Evolutionary conservation across 2,797 vertebrate genomes (phyloP).

Genomic region (Leptodactylus fallax): DNA sequence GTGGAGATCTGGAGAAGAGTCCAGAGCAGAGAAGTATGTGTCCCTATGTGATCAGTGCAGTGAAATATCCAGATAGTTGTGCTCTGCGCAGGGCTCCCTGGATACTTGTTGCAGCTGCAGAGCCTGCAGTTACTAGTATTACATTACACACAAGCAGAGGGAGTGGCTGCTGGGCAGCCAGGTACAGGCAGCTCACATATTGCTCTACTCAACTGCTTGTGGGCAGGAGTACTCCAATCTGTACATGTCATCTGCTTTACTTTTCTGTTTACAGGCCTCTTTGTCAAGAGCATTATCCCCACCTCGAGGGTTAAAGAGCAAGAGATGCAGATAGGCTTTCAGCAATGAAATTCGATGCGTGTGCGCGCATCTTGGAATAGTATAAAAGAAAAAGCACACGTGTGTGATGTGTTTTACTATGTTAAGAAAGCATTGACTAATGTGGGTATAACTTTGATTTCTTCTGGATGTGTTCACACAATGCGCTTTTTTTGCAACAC

Average conservation of each 20-base stretch:
- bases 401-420: too few species aligned
- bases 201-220: neutral
- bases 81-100: slow-evolving; percentile 1
- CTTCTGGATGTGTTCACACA: too few species aligned
- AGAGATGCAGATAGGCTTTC: neutral
- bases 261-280: neutral
- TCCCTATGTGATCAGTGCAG: neutral
- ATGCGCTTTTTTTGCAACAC: too few species aligned
- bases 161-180: slow-evolving; percentile 32
- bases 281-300: slow-evolving; percentile 1
- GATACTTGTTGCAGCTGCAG: slow-evolving; percentile 41
- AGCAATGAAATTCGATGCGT: neutral
- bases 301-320: neutral
- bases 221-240: neutral
- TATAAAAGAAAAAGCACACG: neutral
- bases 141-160: slow-evolving; percentile 11
- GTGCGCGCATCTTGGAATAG: neutral
- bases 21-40: neutral
- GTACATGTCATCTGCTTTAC: neutral
- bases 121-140: slow-evolving; percentile 4
- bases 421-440: too few species aligned
- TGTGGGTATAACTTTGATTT: too few species aligned
- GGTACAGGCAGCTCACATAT: slow-evolving; percentile 12
- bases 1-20: neutral
- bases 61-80: neutral